Evolutionary conservation across 2,113 vertebrate species (phyloP).

Genomic region (Dermatemys mawii): DNA sequence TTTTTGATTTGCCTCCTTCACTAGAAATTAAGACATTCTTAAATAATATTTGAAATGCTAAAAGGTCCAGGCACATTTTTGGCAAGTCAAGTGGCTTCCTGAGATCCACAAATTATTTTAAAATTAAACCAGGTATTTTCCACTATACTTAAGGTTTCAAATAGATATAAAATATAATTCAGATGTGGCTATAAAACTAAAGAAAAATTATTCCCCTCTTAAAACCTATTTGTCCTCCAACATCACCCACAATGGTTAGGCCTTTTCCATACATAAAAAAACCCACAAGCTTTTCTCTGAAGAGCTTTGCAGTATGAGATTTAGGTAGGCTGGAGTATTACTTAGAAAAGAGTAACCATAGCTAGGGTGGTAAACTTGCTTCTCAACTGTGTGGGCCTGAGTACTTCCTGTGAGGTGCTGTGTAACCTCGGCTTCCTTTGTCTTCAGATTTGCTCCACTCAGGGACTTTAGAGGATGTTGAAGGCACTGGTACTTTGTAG

Average conservation of each 20-base stretch:
- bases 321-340: not conserved
- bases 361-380: not conserved
- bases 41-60: slow-evolving; percentile 24
- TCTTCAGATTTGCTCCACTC: not conserved
- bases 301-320: not conserved
- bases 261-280: not conserved
- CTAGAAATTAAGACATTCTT: not conserved
- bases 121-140: not conserved
- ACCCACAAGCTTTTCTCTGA: not conserved
- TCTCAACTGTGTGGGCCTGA: not conserved
- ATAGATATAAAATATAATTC: not conserved
- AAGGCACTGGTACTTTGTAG: not conserved
- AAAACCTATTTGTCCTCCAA: not conserved
- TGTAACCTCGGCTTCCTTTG: not conserved
- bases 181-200: not conserved
- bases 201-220: not conserved
- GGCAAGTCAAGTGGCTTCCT: not conserved
- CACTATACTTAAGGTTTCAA: fast-evolving
- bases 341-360: not conserved
- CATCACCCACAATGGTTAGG: not conserved
- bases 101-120: not conserved
- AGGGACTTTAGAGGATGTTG: not conserved
- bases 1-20: not conserved
- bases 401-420: not conserved
- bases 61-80: not conserved